Conservation (phyloP, 2,113 vertebrate genomes). For the Martes martes region DNA sequence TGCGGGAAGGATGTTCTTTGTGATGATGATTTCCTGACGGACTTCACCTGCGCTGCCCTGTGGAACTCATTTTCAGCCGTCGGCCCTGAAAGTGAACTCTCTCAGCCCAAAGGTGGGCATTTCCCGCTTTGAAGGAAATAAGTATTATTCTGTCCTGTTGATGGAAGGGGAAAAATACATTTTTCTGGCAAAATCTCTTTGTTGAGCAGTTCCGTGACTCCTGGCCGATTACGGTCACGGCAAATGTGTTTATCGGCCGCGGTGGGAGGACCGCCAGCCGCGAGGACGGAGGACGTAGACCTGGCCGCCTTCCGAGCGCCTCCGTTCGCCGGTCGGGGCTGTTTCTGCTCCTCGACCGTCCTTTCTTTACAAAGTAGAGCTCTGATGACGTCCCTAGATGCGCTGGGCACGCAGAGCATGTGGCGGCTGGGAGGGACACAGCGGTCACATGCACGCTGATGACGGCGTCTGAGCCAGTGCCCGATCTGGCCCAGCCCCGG, state of each 20-base stretch:
- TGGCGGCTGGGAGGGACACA: background rate
- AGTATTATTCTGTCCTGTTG: background rate
- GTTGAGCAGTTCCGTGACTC: background rate
- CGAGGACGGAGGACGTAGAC: background rate
- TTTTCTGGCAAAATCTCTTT: background rate
- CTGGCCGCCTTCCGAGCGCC: background rate
- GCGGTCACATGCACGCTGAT: rapidly evolving
- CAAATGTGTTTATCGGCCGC: background rate
- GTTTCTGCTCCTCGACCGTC: rapidly evolving
- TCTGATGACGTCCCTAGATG: background rate
- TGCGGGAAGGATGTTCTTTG: rapidly evolving
- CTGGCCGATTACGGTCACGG: background rate
- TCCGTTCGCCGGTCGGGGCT: rapidly evolving
- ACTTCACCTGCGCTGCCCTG: background rate
- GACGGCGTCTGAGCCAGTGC: rapidly evolving
- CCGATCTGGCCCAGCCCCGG: too few relatives aligned
- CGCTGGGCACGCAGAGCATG: rapidly evolving
- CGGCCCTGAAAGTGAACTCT: background rate
- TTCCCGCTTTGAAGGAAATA: background rate
- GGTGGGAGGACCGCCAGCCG: background rate
- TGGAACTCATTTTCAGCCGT: background rate
- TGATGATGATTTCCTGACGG: rapidly evolving
- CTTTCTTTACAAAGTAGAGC: background rate
- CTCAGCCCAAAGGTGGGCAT: background rate
- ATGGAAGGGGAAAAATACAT: background rate